Evolutionary conservation across 2,888 invertebrate species (phyloP).

Genomic region (Phortica okadai): DNA sequence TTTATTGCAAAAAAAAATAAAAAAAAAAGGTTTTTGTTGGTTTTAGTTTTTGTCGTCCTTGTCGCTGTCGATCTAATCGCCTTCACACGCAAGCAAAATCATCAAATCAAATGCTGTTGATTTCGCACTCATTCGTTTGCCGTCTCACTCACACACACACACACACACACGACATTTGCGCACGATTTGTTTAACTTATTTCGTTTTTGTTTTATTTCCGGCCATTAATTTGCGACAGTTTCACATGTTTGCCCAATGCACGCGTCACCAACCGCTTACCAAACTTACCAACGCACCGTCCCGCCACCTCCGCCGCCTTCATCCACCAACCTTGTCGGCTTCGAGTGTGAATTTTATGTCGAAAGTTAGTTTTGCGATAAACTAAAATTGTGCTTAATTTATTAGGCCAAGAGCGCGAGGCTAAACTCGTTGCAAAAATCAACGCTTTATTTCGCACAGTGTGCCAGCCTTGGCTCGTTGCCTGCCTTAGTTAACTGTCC

Average conservation of each 20-base stretch:
- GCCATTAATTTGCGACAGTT: neutral
- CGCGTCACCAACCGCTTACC: too few relatives aligned
- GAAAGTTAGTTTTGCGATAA: conserved; percentile 67
- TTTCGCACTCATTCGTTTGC: neutral
- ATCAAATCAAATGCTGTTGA: conserved; percentile 3
- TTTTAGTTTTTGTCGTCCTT: conserved; percentile 4
- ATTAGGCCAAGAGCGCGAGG: neutral
- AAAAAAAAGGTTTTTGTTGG: neutral
- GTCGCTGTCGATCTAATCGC: conserved; percentile 20
- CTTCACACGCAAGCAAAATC: conserved; percentile 17
- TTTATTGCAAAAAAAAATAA: neutral
- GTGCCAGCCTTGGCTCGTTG: neutral
- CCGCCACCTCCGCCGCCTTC: too few relatives aligned
- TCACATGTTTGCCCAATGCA: neutral
- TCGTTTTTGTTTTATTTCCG: conserved; percentile 22
- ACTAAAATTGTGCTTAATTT: conserved; percentile 32
- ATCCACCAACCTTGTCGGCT: conserved; percentile 9
- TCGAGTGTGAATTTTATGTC: conserved; percentile 66
- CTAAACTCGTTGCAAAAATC: neutral
- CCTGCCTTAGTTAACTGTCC: conserved; percentile 27
- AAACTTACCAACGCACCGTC: too few relatives aligned
- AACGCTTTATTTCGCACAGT: neutral
- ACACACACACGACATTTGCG: too few relatives aligned
- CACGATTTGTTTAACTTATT: conserved; percentile 2
- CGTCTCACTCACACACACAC: too few relatives aligned